Evolutionary conservation across 2,113 vertebrate species (phyloP).

Genomic region (Zingel zingel): DNA sequence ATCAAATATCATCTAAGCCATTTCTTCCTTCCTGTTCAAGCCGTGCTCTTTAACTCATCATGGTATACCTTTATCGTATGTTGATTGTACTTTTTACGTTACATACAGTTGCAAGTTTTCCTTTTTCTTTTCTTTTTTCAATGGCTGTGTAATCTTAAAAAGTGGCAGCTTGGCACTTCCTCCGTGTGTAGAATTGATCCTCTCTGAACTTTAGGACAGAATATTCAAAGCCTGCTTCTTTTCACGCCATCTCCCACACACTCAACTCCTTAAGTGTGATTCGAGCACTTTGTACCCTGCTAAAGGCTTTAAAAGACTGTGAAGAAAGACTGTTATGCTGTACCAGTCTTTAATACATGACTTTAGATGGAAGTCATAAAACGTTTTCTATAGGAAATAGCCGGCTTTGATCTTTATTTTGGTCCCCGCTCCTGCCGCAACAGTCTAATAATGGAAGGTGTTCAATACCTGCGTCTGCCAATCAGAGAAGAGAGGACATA

Average conservation of each 20-base stretch:
- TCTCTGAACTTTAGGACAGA: conserved; percentile 39
- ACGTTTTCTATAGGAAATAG: conserved; percentile 38
- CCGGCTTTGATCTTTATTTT: conserved; percentile 29
- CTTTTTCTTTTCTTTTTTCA: conserved; percentile 25
- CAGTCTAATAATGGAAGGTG: conserved; percentile 53
- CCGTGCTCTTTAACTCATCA: conserved; percentile 40
- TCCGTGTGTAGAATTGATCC: conserved; percentile 58
- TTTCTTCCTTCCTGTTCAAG: conserved; percentile 63
- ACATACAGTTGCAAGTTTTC: conserved; percentile 74
- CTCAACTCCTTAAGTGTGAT: conserved; percentile 57
- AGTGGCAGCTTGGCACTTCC: conserved; percentile 72
- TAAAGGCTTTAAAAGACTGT: conserved; percentile 81
- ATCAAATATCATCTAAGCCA: conserved; percentile 71
- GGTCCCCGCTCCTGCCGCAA: conserved; percentile 9
- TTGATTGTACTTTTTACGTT: conserved; percentile 82
- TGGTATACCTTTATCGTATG: conserved; percentile 66
- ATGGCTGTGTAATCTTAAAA: conserved; percentile 58
- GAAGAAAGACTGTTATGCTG: conserved; percentile 53
- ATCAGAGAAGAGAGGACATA: conserved; percentile 64
- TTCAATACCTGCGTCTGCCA: conserved; percentile 63
- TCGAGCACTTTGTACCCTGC: conserved; percentile 65
- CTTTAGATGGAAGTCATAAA: conserved; percentile 41
- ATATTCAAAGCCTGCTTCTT: conserved; percentile 53
- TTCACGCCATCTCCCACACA: conserved; percentile 30
- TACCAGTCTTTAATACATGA: conserved; percentile 45